Percentiles rank a stretch among this genome's conserved stretches.
phyloP scores from a whole-genome alignment of 2,113 vertebrate genomes.

The Dolichotis patagonum region DNA sequence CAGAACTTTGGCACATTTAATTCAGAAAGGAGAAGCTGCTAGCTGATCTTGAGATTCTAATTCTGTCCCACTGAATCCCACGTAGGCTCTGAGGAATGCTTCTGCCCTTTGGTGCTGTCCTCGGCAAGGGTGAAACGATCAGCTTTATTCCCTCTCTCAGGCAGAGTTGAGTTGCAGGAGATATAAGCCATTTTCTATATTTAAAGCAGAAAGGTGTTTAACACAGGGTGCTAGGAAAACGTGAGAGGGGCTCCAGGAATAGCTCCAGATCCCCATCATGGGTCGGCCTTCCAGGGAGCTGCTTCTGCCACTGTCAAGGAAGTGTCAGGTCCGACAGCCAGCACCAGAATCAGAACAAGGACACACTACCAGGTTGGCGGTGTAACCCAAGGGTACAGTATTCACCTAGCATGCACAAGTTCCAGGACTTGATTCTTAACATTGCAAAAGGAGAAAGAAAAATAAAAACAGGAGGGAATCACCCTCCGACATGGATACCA shows the following conservation, averaged over 20 bases:
- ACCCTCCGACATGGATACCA: neutral
- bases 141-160: neutral
- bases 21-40: neutral
- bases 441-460: neutral
- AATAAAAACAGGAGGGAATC: neutral
- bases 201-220: constrained; percentile 8
- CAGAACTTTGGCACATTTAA: neutral
- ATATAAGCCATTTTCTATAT: neutral
- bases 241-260: neutral
- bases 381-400: neutral
- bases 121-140: neutral
- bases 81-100: neutral
- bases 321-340: neutral
- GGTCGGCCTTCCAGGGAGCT: neutral
- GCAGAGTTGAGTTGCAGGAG: neutral
- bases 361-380: neutral
- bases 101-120: neutral
- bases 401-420: neutral
- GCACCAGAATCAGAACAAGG: too few relatives aligned
- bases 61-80: neutral
- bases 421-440: too few relatives aligned
- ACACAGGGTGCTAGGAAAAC: neutral
- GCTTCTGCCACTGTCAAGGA: neutral
- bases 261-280: neutral
- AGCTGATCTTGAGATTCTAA: neutral